phyloP scores from a whole-genome alignment of 2,888 invertebrate genomes.

The Chymomyza amoena region DNA sequence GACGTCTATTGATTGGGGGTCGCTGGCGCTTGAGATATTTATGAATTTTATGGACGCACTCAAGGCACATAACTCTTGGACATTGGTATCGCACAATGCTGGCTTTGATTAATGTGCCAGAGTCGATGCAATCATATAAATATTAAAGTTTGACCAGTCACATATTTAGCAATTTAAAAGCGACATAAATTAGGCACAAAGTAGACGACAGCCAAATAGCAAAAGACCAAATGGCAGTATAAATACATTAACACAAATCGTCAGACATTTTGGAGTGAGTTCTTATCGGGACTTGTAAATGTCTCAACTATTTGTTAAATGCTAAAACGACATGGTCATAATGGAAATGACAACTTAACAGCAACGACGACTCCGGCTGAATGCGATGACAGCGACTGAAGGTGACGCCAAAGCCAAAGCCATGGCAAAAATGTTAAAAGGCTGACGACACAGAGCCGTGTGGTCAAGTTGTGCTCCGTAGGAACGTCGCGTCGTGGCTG shows the following conservation, averaged over 20 bases:
- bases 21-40: constrained; percentile 45
- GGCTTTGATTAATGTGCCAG: constrained; percentile 63
- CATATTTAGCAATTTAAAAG: constrained; percentile 49
- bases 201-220: neutral
- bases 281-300: constrained; percentile 75
- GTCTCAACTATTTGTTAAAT: constrained; percentile 78
- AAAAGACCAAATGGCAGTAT: constrained; percentile 17
- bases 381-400: constrained; percentile 21
- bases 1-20: constrained; percentile 30
- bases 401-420: neutral
- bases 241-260: constrained; percentile 65
- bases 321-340: constrained; percentile 75
- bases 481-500: neutral
- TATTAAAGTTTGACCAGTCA: constrained; percentile 50
- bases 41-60: constrained; percentile 32
- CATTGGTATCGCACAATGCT: constrained; percentile 12
- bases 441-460: constrained; percentile 18
- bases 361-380: constrained; percentile 27
- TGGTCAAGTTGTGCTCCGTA: neutral
- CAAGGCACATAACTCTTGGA: neutral
- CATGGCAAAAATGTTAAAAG: neutral
- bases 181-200: constrained; percentile 57
- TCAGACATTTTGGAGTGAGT: neutral
- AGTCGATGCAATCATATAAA: constrained; percentile 46
- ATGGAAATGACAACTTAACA: constrained; percentile 77